These are phyloP conservation scores for Bicyclus anynana DNA, from an alignment of 1,140 invertebrate genomes.

Conservation along the genomic window DNA sequence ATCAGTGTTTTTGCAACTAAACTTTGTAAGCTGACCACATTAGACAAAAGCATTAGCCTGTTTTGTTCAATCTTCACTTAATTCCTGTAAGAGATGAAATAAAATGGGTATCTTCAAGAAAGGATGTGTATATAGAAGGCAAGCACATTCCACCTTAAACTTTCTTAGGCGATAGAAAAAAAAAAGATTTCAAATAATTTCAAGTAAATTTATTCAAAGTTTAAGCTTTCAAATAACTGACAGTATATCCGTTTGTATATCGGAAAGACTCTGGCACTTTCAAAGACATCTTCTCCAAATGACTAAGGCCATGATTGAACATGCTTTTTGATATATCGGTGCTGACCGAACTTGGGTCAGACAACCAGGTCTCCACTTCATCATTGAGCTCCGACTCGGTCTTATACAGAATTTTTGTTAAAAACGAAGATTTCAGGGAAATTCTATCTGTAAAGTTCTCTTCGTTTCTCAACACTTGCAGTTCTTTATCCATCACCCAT, in stretches of 20 bases:
- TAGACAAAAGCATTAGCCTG: no score
- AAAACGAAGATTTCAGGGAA: slow-evolving; percentile 50
- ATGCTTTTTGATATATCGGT: slow-evolving; percentile 77
- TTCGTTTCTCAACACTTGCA: slow-evolving; percentile 64
- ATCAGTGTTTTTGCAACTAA: no score
- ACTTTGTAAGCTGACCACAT: no score
- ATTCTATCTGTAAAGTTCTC: slow-evolving; percentile 46
- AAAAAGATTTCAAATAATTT: not conserved
- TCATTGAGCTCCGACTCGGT: slow-evolving; percentile 56
- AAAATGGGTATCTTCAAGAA: no score
- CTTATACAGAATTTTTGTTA: slow-evolving; percentile 76
- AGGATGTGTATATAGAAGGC: no score
- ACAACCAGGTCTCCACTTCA: slow-evolving; percentile 68
- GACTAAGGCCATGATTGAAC: slow-evolving; percentile 69
- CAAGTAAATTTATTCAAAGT: slow-evolving; percentile 40
- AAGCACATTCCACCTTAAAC: no score
- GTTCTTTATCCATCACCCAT: slow-evolving; percentile 78
- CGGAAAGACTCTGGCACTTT: slow-evolving; percentile 74
- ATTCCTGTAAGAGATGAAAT: no score
- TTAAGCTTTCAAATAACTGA: slow-evolving; percentile 76
- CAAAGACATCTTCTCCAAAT: slow-evolving; percentile 76
- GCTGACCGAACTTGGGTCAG: slow-evolving; percentile 63
- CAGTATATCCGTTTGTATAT: slow-evolving; percentile 73
- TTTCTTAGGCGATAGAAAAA: no score
- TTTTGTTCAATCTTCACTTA: no score